Evolutionary conservation across 2,888 invertebrate species (phyloP).

Genomic region (Agrochola litura): DNA sequence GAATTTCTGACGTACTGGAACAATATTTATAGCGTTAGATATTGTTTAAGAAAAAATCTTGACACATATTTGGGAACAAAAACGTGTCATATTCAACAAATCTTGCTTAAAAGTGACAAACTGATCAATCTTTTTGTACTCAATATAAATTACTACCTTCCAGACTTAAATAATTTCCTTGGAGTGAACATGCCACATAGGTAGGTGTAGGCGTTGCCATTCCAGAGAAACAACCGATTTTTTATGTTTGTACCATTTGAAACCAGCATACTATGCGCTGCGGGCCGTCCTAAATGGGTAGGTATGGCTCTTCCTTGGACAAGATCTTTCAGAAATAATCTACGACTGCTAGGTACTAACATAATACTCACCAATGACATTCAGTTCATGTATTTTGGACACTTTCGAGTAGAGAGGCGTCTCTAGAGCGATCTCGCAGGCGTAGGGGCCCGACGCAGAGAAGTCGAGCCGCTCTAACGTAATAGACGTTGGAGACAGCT

Average conservation of each 20-base stretch:
- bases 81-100: too few species aligned
- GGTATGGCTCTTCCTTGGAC: too few species aligned
- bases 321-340: too few species aligned
- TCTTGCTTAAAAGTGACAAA: too few species aligned
- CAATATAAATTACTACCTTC: background rate
- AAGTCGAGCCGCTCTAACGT: slow-evolving; percentile 94
- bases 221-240: too few species aligned
- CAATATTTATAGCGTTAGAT: slow-evolving; percentile 21
- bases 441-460: slow-evolving; percentile 94
- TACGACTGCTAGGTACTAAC: background rate
- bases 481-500: slow-evolving; percentile 86
- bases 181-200: too few species aligned
- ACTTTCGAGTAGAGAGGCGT: slow-evolving; percentile 95
- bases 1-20: slow-evolving; percentile 92
- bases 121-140: too few species aligned
- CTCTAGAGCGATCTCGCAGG: slow-evolving; percentile 95
- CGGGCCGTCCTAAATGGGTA: too few species aligned
- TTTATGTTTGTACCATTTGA: too few species aligned
- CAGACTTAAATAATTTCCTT: background rate
- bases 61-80: background rate
- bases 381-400: slow-evolving; percentile 94
- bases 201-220: too few species aligned
- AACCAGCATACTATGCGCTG: too few species aligned
- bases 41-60: background rate
- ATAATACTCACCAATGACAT: slow-evolving; percentile 92